Evolutionary conservation across 35 echinoderm and acorn worm species (phyloP), one percentile per base, ranked within the genome.

Genomic region (Apostichopus japonicus): DNA sequence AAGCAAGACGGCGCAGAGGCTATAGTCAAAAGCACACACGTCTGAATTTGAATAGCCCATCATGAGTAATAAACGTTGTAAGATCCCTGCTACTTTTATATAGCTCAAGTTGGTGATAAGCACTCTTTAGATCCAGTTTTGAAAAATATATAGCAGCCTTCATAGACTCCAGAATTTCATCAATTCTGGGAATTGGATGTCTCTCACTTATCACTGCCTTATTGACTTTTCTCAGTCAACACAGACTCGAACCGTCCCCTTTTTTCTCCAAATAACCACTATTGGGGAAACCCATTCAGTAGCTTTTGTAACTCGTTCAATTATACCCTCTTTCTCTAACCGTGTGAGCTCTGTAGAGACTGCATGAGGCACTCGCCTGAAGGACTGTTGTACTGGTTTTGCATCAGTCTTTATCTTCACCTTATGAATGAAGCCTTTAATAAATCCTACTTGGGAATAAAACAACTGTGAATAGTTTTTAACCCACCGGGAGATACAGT

Each of bases 231-330:
- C 65, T 5, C 53, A 88, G 56, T 88, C 86, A 16, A 88, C 65
- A 23, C 86, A 88, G 10, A 88, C 33, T n/a, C 4, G n/a, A 88
- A 88, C 86, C 16, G 65, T 71, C 13, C 63, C 84, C 22, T 33
- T 3, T 53, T 88, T 88, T 88, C 53, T 88, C 15, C 56, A 72
- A 23, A 54, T 59, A 7, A 88, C 86, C 10, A 70, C 58, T 24
- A 88, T 65, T 8, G 57, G 86, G 15, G 58, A 88, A 23, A 88
- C 86, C 86, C 86, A 88, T 88, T 88, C 58, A 70, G 86, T 88
- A 1, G 59, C 59, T 58, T 72, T 59, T 0, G 59, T 5, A 2
- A 70, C 86, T 67, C 19, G 19, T 7, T 88, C 58, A 27, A 72
- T 65, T 8, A 65, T 22, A 27, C 65, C 86, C 16, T 88, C 58